A percentile compares a stretch with the other conserved stretches of the same genome.
These are phyloP conservation scores for Caenorhabditis brenneri DNA, from an alignment of 1,140 invertebrate genomes.

Conservation along the genomic window DNA sequence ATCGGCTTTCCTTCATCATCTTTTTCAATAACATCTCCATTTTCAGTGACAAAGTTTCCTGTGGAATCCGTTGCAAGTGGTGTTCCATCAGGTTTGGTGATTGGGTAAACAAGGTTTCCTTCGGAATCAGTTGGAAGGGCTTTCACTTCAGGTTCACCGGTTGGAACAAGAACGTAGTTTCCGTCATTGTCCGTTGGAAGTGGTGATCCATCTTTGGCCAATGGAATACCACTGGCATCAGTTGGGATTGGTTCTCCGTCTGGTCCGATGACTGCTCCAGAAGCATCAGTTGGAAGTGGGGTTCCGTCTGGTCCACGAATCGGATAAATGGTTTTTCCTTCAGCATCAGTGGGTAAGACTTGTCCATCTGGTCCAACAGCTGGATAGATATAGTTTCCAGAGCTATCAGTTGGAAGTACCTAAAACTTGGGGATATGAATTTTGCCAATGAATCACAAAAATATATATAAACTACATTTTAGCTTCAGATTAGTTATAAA, in stretches of 20 bases:
- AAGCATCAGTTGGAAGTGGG: background rate
- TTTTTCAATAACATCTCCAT: conserved; percentile 22
- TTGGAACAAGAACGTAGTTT: background rate
- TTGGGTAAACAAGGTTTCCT: conserved; percentile 44
- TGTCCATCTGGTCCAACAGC: too few species aligned
- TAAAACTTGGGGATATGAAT: too few species aligned
- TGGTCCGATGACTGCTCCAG: background rate
- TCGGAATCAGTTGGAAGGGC: conserved; percentile 55
- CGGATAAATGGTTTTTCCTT: too few species aligned
- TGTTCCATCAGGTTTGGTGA: conserved; percentile 52
- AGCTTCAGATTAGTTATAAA: too few species aligned
- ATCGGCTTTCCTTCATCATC: conserved; percentile 38
- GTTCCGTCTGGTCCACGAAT: conserved; percentile 16
- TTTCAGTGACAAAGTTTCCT: background rate
- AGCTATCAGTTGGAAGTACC: conserved; percentile 14
- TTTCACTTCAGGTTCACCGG: too few species aligned
- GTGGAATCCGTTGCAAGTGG: conserved; percentile 49
- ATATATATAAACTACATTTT: too few species aligned
- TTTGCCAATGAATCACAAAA: too few species aligned
- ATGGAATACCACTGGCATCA: conserved; percentile 12
- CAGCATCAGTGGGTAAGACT: too few species aligned
- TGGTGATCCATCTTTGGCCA: conserved; percentile 41
- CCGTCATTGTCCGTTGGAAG: conserved; percentile 33
- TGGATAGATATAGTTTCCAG: too few species aligned
- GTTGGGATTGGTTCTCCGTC: conserved; percentile 43